Conservation (phyloP, 2,797 vertebrate species). For the Pempheris klunzingeri region DNA sequence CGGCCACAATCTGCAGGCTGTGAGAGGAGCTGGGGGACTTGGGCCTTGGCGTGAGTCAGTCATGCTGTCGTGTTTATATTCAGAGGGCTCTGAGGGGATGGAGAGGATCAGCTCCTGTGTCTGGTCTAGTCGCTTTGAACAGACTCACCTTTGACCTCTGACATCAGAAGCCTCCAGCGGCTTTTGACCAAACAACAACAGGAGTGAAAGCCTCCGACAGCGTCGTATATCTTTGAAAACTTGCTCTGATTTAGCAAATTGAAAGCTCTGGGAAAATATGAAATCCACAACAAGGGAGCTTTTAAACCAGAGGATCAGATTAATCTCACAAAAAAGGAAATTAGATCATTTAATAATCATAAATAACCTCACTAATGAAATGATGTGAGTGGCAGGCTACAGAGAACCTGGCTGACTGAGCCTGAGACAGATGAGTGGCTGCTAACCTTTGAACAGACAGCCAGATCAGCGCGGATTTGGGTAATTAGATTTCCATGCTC, state of each 20-base stretch:
- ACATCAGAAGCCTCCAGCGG: slow-evolving; percentile 13
- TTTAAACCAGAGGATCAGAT: background rate
- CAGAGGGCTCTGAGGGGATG: slow-evolving; percentile 34
- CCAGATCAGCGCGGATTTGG: slow-evolving; percentile 57
- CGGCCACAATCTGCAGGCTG: background rate
- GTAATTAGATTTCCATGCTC: slow-evolving; percentile 52
- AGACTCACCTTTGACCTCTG: slow-evolving; percentile 49
- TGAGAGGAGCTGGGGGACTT: background rate
- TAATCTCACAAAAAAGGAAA: background rate
- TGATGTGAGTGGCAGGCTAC: background rate
- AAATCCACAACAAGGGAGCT: background rate
- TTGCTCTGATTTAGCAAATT: background rate
- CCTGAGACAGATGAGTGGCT: slow-evolving; percentile 5
- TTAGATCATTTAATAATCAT: background rate
- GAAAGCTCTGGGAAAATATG: background rate
- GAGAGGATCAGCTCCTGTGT: slow-evolving; percentile 51
- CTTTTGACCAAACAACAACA: slow-evolving; percentile 13
- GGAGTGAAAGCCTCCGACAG: background rate
- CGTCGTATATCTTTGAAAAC: background rate
- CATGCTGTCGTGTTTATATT: slow-evolving; percentile 31
- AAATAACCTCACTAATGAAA: slow-evolving; percentile 1
- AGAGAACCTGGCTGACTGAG: background rate
- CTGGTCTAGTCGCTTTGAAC: slow-evolving; percentile 8
- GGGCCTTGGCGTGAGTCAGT: slow-evolving; percentile 30
- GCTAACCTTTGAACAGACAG: slow-evolving; percentile 37